Evolutionary conservation across 1,140 invertebrate species (phyloP).

Genomic region (Orius laevigatus): DNA sequence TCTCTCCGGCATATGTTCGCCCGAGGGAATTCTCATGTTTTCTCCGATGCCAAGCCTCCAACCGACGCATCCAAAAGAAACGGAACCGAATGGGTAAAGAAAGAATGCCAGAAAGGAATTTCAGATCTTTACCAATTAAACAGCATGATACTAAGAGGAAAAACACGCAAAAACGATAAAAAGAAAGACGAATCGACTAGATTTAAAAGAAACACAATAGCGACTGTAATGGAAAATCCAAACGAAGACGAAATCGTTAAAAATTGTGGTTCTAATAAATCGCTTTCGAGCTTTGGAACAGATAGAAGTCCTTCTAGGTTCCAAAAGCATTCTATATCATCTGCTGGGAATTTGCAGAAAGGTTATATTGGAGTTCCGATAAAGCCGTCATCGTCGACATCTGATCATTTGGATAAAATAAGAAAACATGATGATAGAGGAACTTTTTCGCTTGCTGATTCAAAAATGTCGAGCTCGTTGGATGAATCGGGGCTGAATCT

Average conservation of each 20-base stretch:
- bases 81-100: conserved; percentile 22
- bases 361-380: too few species aligned
- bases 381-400: too few species aligned
- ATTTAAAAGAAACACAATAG: conserved; percentile 17
- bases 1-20: conserved; percentile 36
- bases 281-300: background rate
- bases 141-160: conserved; percentile 13
- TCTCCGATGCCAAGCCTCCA: conserved; percentile 3
- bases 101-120: conserved; percentile 24
- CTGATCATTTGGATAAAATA: too few species aligned
- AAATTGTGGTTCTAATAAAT: background rate
- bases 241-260: conserved; percentile 17
- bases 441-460: background rate
- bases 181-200: conserved; percentile 9
- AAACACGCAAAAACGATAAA: conserved; percentile 14
- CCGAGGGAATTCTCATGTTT: conserved; percentile 18
- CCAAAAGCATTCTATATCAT: too few species aligned
- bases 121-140: conserved; percentile 24
- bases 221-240: conserved; percentile 21
- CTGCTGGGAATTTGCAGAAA: too few species aligned
- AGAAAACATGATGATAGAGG: too few species aligned
- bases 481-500: background rate
- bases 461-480: conserved; percentile 8
- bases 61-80: conserved; percentile 11
- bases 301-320: too few species aligned